phyloP scores from a whole-genome alignment of 2,113 vertebrate species.

The Silurus asotus region DNA sequence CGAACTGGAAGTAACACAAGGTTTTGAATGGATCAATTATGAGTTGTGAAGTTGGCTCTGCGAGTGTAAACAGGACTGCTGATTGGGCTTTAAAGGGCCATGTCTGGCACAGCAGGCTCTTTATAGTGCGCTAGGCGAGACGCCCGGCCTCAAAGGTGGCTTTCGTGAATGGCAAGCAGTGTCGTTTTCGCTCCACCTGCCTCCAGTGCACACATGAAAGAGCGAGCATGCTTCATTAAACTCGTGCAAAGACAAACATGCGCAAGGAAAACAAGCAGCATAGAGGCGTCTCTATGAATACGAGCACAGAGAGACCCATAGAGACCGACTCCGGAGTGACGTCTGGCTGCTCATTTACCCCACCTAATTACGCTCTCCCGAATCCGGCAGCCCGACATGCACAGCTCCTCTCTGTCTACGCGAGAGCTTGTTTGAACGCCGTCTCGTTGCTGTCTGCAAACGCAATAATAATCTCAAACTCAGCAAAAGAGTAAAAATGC shows the following conservation, averaged over 20 bases:
- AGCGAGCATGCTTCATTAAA: conserved; percentile 11
- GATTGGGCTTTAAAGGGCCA: conserved; percentile 43
- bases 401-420: conserved; percentile 13
- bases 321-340: conserved; percentile 9
- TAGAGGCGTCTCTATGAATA: conserved; percentile 41
- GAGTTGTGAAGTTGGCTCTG: conserved; percentile 36
- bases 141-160: conserved; percentile 45
- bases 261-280: conserved; percentile 6
- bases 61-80: conserved; percentile 37
- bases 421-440: neutral
- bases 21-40: conserved; percentile 46
- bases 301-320: conserved; percentile 31
- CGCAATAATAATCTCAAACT: neutral
- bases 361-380: conserved; percentile 26
- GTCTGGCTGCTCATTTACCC: conserved; percentile 13
- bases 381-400: neutral
- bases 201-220: conserved; percentile 51
- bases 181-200: conserved; percentile 60
- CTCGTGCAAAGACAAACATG: conserved; percentile 10
- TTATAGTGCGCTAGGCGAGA: conserved; percentile 45
- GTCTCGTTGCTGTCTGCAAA: neutral
- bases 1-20: conserved; percentile 3
- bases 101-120: conserved; percentile 47
- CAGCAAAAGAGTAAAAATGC: neutral
- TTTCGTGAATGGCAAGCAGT: conserved; percentile 57